These are phyloP conservation scores for Glossophaga mutica DNA, from an alignment of 2,797 vertebrate genomes.

Conservation along the genomic window DNA sequence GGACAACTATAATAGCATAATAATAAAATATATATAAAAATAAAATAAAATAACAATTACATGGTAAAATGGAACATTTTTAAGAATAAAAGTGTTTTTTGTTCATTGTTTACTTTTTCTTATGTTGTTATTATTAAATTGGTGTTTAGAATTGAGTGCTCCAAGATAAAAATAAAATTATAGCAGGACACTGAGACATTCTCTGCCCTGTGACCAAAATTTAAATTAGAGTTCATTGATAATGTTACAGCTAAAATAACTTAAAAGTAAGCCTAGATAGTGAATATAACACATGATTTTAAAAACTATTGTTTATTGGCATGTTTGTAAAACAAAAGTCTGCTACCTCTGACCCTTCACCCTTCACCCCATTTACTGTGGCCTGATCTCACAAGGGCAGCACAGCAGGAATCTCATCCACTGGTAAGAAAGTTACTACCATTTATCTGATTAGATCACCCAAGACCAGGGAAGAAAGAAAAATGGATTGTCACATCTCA, in stretches of 20 bases:
- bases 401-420: neutral
- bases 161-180: neutral
- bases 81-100: neutral
- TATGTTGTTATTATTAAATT: neutral
- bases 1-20: too few relatives aligned
- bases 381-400: neutral
- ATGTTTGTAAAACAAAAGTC: neutral
- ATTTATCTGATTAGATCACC: neutral
- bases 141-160: neutral
- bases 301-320: neutral
- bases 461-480: neutral
- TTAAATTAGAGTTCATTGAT: neutral
- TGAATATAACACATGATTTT: neutral
- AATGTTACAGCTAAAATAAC: neutral
- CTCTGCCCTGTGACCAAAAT: neutral
- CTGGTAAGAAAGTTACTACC: neutral
- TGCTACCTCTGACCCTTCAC: neutral
- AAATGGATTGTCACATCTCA: neutral
- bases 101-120: neutral
- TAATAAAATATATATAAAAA: too few relatives aligned
- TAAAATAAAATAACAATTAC: neutral
- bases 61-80: neutral
- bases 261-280: neutral
- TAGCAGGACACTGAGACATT: neutral
- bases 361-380: neutral